These are phyloP conservation scores for Morelia viridis DNA, from an alignment of 2,797 vertebrate species.

Conservation along the genomic window DNA sequence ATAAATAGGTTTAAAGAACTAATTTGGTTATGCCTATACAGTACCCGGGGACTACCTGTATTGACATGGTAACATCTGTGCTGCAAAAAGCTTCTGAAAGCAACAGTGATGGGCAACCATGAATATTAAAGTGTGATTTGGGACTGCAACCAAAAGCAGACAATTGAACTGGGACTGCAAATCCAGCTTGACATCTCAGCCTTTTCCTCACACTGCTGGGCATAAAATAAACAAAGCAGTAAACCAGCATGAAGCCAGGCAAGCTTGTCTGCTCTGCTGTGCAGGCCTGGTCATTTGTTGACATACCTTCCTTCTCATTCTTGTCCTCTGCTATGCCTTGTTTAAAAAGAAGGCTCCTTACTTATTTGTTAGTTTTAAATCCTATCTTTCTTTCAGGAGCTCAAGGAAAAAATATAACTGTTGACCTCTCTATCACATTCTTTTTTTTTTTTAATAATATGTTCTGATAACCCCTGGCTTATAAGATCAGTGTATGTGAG, in stretches of 20 bases:
- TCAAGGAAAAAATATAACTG: not conserved
- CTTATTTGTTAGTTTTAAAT: slow-evolving; percentile 6
- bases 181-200: slow-evolving; percentile 7
- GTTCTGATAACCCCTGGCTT: accelerated
- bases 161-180: slow-evolving; percentile 1
- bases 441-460: not conserved
- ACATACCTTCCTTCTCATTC: not conserved
- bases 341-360: not conserved
- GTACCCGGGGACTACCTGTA: too few relatives aligned
- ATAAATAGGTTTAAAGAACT: not conserved
- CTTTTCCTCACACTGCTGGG: slow-evolving; percentile 34
- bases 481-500: accelerated
- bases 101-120: not conserved
- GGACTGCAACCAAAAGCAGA: not conserved
- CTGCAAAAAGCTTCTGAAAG: not conserved
- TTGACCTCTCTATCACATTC: not conserved
- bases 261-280: not conserved
- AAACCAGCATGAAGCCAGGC: slow-evolving; percentile 18
- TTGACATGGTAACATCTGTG: not conserved
- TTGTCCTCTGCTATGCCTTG: not conserved
- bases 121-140: not conserved
- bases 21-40: not conserved
- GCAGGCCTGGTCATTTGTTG: not conserved
- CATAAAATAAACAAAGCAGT: slow-evolving; percentile 21
- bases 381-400: not conserved